These are phyloP conservation scores for Patella pellucida DNA, from an alignment of 2,888 invertebrate genomes.

Conservation along the genomic window DNA sequence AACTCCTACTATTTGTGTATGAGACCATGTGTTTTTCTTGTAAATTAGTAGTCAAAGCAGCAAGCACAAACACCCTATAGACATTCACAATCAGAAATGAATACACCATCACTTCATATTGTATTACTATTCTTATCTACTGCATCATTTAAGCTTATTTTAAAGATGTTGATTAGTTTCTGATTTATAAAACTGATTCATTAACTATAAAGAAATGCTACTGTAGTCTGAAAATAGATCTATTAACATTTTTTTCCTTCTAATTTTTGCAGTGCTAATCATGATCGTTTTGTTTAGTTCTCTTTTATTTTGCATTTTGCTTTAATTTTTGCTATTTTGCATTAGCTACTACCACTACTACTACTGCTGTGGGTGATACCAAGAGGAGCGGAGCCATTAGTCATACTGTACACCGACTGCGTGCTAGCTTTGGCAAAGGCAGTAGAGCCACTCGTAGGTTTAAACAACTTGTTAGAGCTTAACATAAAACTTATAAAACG, in stretches of 20 bases:
- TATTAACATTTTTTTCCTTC: neutral
- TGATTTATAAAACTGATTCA: too few species aligned
- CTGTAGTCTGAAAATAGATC: neutral
- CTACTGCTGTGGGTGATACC: constrained; percentile 13
- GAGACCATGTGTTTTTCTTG: too few species aligned
- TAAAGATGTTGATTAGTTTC: too few species aligned
- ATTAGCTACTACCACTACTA: constrained; percentile 13
- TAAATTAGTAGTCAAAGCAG: too few species aligned
- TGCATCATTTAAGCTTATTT: too few species aligned
- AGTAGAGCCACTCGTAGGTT: constrained; percentile 25
- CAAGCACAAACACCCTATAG: too few species aligned
- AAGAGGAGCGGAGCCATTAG: constrained; percentile 4
- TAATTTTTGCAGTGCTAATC: neutral
- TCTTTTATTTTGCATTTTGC: neutral
- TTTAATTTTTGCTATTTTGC: neutral
- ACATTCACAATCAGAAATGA: too few species aligned
- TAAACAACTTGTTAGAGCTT: neutral
- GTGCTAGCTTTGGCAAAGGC: constrained; percentile 35
- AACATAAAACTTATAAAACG: too few species aligned
- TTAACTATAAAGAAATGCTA: too few species aligned
- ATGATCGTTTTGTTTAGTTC: neutral
- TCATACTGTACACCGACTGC: constrained; percentile 29
- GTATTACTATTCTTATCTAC: too few species aligned
- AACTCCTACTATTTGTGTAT: too few species aligned
- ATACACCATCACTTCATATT: too few species aligned